These are phyloP conservation scores for Parazoanthus atlanticus DNA, from an alignment of 92 coral and sea anemone genomes.

Conservation along the genomic window DNA sequence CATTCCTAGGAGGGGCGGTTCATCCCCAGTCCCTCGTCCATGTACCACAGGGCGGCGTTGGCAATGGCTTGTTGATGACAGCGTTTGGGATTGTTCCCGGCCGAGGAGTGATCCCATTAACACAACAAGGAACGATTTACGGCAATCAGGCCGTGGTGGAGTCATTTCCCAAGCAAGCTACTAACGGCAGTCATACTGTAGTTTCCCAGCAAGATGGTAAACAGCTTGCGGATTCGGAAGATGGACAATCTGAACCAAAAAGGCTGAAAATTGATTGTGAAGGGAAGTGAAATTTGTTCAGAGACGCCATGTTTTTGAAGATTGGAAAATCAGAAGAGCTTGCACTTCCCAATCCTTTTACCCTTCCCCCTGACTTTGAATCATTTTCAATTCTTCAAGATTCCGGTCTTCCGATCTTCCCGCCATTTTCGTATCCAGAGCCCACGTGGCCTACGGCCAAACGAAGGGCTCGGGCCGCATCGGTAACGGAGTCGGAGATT, in stretches of 20 bases:
- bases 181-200: slow-evolving; percentile 23
- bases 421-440: no score
- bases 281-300: slow-evolving; percentile 8
- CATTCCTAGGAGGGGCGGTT: slow-evolving; percentile 66
- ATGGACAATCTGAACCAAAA: slow-evolving; percentile 73
- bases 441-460: no score
- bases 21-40: slow-evolving; percentile 72
- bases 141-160: slow-evolving; percentile 37
- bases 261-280: slow-evolving; percentile 63
- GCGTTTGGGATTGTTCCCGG: slow-evolving; percentile 82
- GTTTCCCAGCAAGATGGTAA: slow-evolving; percentile 51
- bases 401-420: no score
- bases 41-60: slow-evolving; percentile 74
- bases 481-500: no score
- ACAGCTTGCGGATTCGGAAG: slow-evolving; percentile 53
- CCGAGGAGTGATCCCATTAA: slow-evolving; percentile 59
- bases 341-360: not conserved
- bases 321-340: not conserved
- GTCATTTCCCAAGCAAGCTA: slow-evolving; percentile 43
- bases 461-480: no score
- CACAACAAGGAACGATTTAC: slow-evolving; percentile 79
- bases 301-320: not conserved
- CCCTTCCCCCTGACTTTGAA: not conserved
- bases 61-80: slow-evolving; percentile 80
- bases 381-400: no score